Percentiles rank a stretch among this genome's conserved stretches.
Evolutionary conservation across 53 echinoderm and acorn worm species (phyloP).

Genomic region (Temnopleurus reevesii): DNA sequence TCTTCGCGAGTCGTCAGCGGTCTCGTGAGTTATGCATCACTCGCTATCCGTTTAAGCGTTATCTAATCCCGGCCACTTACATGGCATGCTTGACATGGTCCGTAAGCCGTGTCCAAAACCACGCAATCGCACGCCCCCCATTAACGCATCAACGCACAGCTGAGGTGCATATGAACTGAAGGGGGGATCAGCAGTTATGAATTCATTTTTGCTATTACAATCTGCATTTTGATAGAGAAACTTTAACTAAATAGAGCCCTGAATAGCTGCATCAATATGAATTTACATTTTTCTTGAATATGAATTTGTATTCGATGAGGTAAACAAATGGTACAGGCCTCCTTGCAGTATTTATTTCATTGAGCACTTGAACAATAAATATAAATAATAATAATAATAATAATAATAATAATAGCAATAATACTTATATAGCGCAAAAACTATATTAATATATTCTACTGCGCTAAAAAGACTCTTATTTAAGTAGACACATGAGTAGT

Average conservation of each 20-base stretch:
- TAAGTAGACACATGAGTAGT: no score
- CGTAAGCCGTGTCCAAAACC: conserved; percentile 1
- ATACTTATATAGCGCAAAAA: no score
- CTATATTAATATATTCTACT: no score
- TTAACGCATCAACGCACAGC: conserved; percentile 35
- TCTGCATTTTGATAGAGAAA: neutral
- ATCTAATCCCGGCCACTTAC: conserved; percentile 22
- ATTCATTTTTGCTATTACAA: neutral
- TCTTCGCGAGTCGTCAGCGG: neutral
- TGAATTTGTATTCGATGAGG: no score
- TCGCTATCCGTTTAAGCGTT: conserved; percentile 31
- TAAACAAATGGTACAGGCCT: no score
- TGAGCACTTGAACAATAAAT: no score
- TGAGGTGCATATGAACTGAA: neutral
- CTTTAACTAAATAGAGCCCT: no score
- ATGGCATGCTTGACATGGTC: conserved; percentile 20
- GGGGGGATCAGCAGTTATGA: neutral
- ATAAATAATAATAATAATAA: no score
- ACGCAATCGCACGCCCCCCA: conserved; percentile 17
- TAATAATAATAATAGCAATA: no score
- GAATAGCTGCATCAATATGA: neutral
- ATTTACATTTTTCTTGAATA: no score
- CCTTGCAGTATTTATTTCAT: no score
- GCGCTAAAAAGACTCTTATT: no score
- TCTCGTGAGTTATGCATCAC: neutral